Evolutionary conservation across 2,113 vertebrate genomes (phyloP), one percentile per base, ranked within the genome.

Genomic region (Eurystomus gularis): DNA sequence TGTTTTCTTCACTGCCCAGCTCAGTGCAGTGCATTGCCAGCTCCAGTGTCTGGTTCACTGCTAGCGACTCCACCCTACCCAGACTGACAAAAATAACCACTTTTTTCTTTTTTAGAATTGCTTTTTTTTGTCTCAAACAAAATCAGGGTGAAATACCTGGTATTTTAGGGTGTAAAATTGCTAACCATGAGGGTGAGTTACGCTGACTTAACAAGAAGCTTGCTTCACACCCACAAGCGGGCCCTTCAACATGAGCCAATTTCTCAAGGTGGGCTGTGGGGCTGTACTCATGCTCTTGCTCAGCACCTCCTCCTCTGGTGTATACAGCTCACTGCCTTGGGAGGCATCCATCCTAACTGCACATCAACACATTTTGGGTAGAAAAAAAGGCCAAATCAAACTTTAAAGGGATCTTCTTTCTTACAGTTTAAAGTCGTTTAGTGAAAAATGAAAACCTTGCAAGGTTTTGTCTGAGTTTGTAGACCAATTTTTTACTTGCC

Each of bases 161-260:
- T 64, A 26, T 64, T 75, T 55, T 18, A 17, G 28, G 17, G 29
- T 18, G 37, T 52, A 28, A 80, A 85, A 77, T 11, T 42, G 54
- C 17, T 40, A 48, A 17, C 21, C 9, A 2, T 20, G 42, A 62
- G 39, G 14, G 13, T 18, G 29, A 75, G 35, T 51, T 44, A 16
- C 2, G 11, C 13, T 4, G 19, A 26, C 8, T 86, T 65, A 88
- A 35, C 9, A 10, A 85, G 70, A 39, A 49, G 37, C 28, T 91
- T 21, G 52, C 14, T 23, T 70, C 44, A 29, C 8, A 21, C 15
- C 19, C 55, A 44, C 12, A 46, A n/a, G 12, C 0, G 0, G 19
- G 17, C 46, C 26, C 11, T 37, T 84, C 60, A 46, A 6, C 44
- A 16, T 0, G 0, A 72, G 31, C 13, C 1, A 0, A 0, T 60